phyloP scores from a whole-genome alignment of 2,797 vertebrate species.

The Meda fulgida region DNA sequence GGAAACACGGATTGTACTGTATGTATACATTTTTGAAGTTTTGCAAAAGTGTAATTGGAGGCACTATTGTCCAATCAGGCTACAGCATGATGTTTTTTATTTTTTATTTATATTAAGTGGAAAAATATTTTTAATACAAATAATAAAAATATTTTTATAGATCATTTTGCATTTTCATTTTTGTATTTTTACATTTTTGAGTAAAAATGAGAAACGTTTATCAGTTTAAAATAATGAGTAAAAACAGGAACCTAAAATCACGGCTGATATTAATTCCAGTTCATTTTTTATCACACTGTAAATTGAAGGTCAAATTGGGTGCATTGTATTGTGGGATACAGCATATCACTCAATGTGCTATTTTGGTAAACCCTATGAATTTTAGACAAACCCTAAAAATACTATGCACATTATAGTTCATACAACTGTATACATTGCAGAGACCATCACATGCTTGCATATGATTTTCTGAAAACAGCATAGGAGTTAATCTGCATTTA shows the following conservation, averaged over 20 bases:
- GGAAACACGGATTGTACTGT: neutral
- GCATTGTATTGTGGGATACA: neutral
- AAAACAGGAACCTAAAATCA: neutral
- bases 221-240: neutral
- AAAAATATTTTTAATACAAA: too few relatives aligned
- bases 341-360: neutral
- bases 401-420: neutral
- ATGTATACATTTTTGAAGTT: neutral
- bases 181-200: neutral
- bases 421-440: neutral
- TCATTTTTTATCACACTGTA: neutral
- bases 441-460: neutral
- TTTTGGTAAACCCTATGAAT: neutral
- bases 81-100: too few relatives aligned
- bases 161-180: neutral
- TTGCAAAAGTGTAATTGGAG: neutral
- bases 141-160: neutral
- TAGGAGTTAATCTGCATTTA: neutral
- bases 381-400: too few relatives aligned
- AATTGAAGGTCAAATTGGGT: neutral
- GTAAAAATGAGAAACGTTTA: neutral
- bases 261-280: neutral
- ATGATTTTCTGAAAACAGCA: neutral
- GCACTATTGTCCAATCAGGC: neutral
- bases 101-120: neutral